These are phyloP conservation scores for Lasius fuliginosus DNA, from an alignment of 2,888 invertebrate genomes.

Conservation along the genomic window DNA sequence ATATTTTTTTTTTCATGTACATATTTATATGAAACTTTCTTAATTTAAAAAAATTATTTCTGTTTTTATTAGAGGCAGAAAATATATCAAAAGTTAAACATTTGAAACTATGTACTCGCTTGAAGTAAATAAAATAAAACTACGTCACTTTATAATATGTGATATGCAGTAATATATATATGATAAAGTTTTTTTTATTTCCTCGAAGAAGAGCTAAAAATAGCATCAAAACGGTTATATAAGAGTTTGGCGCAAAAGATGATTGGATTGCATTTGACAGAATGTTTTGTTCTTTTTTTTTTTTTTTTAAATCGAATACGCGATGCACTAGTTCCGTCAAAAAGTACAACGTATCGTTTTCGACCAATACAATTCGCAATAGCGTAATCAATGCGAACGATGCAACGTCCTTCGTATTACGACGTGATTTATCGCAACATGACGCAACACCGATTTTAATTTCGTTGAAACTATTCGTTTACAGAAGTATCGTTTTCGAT, in stretches of 20 bases:
- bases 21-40: too few species aligned
- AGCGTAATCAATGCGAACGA: background rate
- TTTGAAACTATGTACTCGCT: background rate
- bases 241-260: background rate
- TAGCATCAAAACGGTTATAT: background rate
- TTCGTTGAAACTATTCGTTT: slow-evolving; percentile 26
- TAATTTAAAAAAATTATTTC: too few species aligned
- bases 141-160: too few species aligned
- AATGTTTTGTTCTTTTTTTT: background rate
- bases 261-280: background rate
- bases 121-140: background rate
- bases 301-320: background rate
- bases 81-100: background rate
- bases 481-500: slow-evolving; percentile 12
- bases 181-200: background rate
- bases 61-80: background rate
- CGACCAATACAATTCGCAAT: background rate
- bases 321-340: background rate
- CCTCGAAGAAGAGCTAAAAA: background rate
- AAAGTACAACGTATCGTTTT: background rate
- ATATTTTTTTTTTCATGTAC: too few species aligned
- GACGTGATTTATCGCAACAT: slow-evolving; percentile 10
- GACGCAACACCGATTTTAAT: slow-evolving; percentile 40
- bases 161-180: too few species aligned
- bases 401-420: background rate